Base-by-base conservation (phyloP, 2,113 vertebrate species). In the Lethenteron camtschaticum region DNA sequence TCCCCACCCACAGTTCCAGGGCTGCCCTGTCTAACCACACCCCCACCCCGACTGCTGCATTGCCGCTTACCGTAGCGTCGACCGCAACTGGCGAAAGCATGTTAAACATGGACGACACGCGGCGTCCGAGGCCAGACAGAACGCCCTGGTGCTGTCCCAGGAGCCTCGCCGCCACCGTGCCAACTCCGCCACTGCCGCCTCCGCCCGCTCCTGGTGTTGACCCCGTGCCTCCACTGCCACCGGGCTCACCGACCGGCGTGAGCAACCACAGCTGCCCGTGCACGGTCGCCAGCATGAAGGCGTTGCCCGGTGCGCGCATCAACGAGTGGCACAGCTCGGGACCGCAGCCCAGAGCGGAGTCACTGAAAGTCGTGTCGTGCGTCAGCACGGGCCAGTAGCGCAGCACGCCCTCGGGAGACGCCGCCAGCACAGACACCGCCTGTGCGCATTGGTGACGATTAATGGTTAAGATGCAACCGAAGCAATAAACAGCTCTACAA, bases 101-200 rank as follows among this genome's bases (percentile, higher is more conserved):
- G 55, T 92, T 89, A 9, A 99, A 83, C 56, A 99, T 83, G 75
- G 87, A 89, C 75, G 94, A 96, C 73, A 96, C 85, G 3, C 78
- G 85, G 57, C 92, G 85, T 2, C 94, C 88, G 57, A 99, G 87
- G 68, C 92, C 90, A 0, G 89, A 99, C 70, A 99, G 82, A 83
- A 99, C 70, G 2, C 94, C 87, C 71, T 95, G 90, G 1, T 90
- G 86, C 41, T 87, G 89, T 69, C 83, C 86, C 68, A 96, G 74
- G 0, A 79, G 13, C 11, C 86, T 83, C 71, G 80, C 82, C 74
- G 83, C 80, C 56, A 95, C 84, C 75, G 79, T 90, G n/a, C 89
- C 86, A 0, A 81, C 82, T 24, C 72, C 72, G 12, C 96, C 41
- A 41, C 41, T 41, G 41, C 41, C 41, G 41, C 41, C 41, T 41